Conservation (phyloP, 2,888 invertebrate genomes). For the Glyphotaelius pellucidus region DNA sequence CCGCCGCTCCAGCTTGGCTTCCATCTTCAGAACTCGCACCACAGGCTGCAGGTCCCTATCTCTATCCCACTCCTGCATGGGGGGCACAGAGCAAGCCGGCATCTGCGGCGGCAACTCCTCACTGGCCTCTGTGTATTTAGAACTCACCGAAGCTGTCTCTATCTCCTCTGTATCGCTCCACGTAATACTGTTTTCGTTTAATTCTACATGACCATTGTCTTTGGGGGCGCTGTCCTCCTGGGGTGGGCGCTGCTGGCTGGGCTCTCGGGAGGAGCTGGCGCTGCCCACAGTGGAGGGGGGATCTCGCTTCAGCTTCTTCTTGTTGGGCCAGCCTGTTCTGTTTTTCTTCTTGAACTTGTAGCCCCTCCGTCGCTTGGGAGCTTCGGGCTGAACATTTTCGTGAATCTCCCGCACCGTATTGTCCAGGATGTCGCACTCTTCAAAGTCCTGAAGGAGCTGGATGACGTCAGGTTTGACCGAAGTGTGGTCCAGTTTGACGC, state of each 20-base stretch:
- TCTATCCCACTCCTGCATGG: slow-evolving; percentile 27
- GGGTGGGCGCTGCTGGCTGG: slow-evolving; percentile 43
- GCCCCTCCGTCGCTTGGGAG: slow-evolving; percentile 70
- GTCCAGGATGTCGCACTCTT: slow-evolving; percentile 73
- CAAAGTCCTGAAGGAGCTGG: slow-evolving; percentile 74
- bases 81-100: background rate
- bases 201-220: slow-evolving; percentile 23
- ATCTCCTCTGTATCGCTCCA: slow-evolving; percentile 70
- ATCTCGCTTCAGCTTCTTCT: slow-evolving; percentile 73
- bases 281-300: slow-evolving; percentile 67
- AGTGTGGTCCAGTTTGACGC: slow-evolving; percentile 70
- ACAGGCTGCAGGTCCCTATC: slow-evolving; percentile 79
- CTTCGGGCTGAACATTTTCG: slow-evolving; percentile 69
- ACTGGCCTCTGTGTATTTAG: slow-evolving; percentile 13
- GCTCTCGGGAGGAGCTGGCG: slow-evolving; percentile 66
- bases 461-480: slow-evolving; percentile 74
- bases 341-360: slow-evolving; percentile 84
- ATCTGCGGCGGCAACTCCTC: background rate
- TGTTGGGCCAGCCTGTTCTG: slow-evolving; percentile 89
- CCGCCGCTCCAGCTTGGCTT: slow-evolving; percentile 67
- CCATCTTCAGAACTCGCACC: slow-evolving; percentile 82
- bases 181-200: slow-evolving; percentile 68
- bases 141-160: slow-evolving; percentile 9
- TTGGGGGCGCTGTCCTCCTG: slow-evolving; percentile 48
- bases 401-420: slow-evolving; percentile 71